Evolutionary conservation across 2,113 vertebrate genomes (phyloP).

Genomic region (Aphyosemion australe): DNA sequence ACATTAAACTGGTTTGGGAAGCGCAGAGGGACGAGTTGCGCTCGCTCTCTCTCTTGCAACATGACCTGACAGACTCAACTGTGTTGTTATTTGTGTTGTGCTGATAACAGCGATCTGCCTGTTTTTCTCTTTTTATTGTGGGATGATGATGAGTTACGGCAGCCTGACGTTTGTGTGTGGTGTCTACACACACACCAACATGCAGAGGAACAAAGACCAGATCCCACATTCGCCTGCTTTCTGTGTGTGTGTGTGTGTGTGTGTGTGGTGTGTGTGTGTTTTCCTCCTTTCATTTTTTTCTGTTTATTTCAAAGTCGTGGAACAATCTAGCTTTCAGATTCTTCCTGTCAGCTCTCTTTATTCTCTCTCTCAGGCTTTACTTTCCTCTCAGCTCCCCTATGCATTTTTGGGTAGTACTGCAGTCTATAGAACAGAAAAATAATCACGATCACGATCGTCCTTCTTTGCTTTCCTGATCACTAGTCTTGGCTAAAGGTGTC

Average conservation of each 20-base stretch:
- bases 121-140: constrained; percentile 18
- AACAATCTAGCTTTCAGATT: constrained; percentile 33
- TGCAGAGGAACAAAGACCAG: constrained; percentile 54
- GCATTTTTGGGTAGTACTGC: constrained; percentile 13
- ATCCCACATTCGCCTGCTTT: constrained; percentile 25
- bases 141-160: constrained; percentile 64
- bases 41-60: not conserved
- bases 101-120: constrained; percentile 43
- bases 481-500: not conserved
- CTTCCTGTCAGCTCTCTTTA: constrained; percentile 30
- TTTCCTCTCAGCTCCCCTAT: constrained; percentile 16
- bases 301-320: constrained; percentile 43
- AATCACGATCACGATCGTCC: not conserved
- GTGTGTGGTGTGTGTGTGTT: constrained; percentile 16
- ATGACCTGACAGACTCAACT: constrained; percentile 45
- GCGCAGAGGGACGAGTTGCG: not conserved
- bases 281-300: constrained; percentile 47
- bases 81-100: constrained; percentile 44
- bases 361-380: constrained; percentile 6
- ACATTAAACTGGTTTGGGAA: constrained; percentile 1
- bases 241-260: not conserved
- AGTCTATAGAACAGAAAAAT: constrained; percentile 6
- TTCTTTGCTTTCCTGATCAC: not conserved
- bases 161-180: constrained; percentile 48
- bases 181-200: constrained; percentile 43